phyloP scores from a whole-genome alignment of 2,113 vertebrate species.

The Phodopus roborovskii region DNA sequence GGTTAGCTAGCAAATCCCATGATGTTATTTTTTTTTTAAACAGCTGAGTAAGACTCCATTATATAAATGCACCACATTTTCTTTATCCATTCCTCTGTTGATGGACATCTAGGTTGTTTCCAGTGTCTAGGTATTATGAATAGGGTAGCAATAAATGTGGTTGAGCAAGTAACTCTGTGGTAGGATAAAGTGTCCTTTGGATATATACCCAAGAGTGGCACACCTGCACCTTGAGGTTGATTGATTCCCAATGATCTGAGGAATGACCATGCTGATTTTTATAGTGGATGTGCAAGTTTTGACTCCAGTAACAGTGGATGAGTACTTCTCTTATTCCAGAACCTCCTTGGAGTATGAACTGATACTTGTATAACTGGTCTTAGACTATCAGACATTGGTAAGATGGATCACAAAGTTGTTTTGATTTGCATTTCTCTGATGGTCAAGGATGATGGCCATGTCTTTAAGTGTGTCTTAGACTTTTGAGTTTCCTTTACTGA shows the following conservation, averaged over 20 bases:
- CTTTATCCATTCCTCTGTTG: not conserved
- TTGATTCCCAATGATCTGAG: not conserved
- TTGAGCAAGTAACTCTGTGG: not conserved
- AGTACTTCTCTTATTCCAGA: not conserved
- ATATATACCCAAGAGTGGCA: not conserved
- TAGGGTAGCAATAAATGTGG: not conserved
- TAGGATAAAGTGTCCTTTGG: not conserved
- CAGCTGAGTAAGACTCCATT: too few relatives aligned
- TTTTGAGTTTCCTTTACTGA: not conserved
- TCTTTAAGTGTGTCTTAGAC: not conserved
- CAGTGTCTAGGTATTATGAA: not conserved
- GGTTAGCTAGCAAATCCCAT: too few relatives aligned
- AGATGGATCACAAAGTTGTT: not conserved
- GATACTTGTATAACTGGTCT: not conserved
- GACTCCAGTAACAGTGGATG: not conserved
- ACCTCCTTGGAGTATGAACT: too few relatives aligned
- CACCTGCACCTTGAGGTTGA: not conserved
- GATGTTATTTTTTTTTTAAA: too few relatives aligned
- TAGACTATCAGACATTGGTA: not conserved
- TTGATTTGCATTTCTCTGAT: not conserved
- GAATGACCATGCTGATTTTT: not conserved
- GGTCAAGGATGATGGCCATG: not conserved
- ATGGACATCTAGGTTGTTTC: not conserved
- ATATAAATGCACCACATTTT: not conserved
- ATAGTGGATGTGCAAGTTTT: not conserved